These are phyloP conservation scores for Laticauda laticaudata DNA, from an alignment of 2,113 vertebrate genomes.

Conservation along the genomic window DNA sequence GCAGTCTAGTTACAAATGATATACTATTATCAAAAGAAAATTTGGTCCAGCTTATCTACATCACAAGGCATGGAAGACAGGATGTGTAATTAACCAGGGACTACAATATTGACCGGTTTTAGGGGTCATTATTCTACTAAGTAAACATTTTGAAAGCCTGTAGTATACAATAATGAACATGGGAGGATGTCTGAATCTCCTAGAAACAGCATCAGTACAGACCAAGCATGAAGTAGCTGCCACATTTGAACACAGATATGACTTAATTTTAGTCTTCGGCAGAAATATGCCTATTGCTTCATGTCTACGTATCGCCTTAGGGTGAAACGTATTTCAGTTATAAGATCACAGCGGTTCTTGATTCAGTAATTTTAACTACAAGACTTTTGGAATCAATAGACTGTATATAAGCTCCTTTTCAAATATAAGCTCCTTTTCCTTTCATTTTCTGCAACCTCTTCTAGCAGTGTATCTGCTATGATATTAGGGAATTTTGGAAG, in stretches of 20 bases:
- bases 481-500: background rate
- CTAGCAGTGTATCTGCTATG: background rate
- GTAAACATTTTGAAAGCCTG: background rate
- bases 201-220: background rate
- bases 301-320: conserved; percentile 16
- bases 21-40: background rate
- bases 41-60: background rate
- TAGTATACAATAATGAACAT: background rate
- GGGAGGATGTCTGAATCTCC: background rate
- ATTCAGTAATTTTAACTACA: conserved; percentile 24
- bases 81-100: background rate
- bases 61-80: background rate
- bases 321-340: conserved; percentile 17
- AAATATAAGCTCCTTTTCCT: background rate
- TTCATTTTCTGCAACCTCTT: background rate
- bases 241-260: background rate
- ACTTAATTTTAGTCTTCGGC: background rate
- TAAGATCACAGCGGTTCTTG: conserved; percentile 7
- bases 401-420: background rate
- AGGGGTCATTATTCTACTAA: background rate
- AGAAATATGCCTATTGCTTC: conserved; percentile 14
- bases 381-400: conserved; percentile 16
- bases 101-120: background rate
- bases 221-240: background rate
- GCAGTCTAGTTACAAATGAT: background rate